Conservation (phyloP, 2,113 vertebrate species). For the Gymnorhina tibicen region DNA sequence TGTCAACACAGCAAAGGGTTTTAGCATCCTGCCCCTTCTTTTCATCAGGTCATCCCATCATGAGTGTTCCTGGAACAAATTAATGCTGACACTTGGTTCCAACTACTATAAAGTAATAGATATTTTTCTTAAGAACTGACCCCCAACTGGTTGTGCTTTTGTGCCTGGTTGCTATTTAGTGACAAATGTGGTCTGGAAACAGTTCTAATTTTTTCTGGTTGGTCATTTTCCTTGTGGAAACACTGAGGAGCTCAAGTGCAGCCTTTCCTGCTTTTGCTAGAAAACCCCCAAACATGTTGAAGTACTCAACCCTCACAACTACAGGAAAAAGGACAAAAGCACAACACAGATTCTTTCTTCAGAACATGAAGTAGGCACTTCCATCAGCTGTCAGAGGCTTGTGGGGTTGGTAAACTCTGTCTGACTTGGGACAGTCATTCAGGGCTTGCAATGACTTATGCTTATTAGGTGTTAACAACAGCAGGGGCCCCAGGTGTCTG, state of each 20-base stretch:
- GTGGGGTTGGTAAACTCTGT: not conserved
- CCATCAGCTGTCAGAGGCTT: not conserved
- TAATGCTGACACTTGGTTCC: not conserved
- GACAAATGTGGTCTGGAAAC: not conserved
- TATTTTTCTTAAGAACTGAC: not conserved
- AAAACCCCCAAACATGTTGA: not conserved
- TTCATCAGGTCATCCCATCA: not conserved
- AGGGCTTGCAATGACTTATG: accelerated
- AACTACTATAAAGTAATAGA: not conserved
- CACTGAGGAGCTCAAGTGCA: not conserved
- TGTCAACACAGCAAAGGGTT: not conserved
- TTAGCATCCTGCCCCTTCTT: not conserved
- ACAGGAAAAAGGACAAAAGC: not conserved
- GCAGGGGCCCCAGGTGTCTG: not conserved
- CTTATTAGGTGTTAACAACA: not conserved
- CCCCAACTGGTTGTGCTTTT: not conserved
- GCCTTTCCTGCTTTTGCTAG: not conserved
- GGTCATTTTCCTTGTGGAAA: not conserved
- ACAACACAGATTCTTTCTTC: not conserved
- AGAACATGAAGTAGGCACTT: not conserved
- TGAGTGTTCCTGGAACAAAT: not conserved
- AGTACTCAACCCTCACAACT: not conserved
- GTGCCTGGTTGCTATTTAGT: not conserved
- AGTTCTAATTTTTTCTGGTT: not conserved
- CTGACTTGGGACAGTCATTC: not conserved